Evolutionary conservation across 2,113 vertebrate species (phyloP).

Genomic region (Ailuropoda melanoleuca): DNA sequence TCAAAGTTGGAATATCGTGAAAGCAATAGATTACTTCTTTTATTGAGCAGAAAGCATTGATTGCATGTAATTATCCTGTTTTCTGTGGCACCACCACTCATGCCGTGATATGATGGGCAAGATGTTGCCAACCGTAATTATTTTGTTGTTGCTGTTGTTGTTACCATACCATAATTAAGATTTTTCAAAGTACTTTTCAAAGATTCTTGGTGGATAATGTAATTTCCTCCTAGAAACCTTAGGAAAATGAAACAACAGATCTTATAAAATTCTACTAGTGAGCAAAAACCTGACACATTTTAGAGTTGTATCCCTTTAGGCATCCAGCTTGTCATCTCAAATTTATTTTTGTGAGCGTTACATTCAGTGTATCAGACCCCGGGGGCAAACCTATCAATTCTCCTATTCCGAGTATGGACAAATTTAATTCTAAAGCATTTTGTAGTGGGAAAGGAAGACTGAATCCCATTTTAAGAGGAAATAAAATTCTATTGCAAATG

Average conservation of each 20-base stretch:
- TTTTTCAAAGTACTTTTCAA: neutral
- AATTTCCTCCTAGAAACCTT: neutral
- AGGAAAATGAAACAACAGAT: constrained; percentile 9
- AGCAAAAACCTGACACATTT: neutral
- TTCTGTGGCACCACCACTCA: neutral
- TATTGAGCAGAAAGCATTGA: neutral
- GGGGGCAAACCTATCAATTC: neutral
- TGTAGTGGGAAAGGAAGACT: neutral
- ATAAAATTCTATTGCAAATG: neutral
- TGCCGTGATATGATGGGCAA: neutral
- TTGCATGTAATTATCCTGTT: neutral
- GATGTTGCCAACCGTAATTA: neutral
- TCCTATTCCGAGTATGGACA: neutral
- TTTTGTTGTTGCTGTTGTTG: neutral
- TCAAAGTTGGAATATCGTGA: constrained; percentile 7
- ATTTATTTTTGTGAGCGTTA: neutral
- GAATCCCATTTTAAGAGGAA: neutral
- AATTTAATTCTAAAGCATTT: neutral
- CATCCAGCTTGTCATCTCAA: neutral
- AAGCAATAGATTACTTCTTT: neutral
- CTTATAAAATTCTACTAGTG: neutral
- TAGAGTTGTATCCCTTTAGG: neutral
- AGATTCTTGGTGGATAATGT: constrained; percentile 38
- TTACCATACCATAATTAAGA: neutral
- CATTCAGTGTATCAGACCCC: neutral